Evolutionary conservation across 92 coral and sea anemone genomes (phyloP).

Genomic region (Epizoanthus illoricatus): DNA sequence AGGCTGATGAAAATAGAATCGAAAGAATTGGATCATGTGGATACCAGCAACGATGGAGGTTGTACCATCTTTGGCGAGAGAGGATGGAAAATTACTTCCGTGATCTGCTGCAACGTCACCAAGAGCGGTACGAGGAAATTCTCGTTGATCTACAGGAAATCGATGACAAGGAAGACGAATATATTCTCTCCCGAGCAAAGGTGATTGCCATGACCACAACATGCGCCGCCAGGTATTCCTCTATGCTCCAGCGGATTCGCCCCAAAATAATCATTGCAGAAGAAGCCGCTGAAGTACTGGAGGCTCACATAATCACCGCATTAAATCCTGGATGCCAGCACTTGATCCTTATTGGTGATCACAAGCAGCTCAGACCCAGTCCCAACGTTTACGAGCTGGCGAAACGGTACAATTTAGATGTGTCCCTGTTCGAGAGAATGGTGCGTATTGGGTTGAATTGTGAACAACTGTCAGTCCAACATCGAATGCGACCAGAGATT

Average conservation of each 20-base stretch:
- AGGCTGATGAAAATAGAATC: not conserved
- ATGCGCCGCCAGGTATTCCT: conserved; percentile 68
- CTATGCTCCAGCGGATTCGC: conserved; percentile 64
- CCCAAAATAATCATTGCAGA: conserved; percentile 84
- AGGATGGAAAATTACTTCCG: conserved; percentile 53
- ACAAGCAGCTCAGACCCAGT: conserved; percentile 90
- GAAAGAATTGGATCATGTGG: not conserved
- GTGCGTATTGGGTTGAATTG: conserved; percentile 64
- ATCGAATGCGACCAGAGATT: conserved; percentile 94
- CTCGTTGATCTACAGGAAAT: conserved; percentile 58
- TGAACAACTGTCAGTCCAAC: conserved; percentile 78
- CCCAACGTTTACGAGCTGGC: conserved; percentile 75
- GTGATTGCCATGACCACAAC: conserved; percentile 67
- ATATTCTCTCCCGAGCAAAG: conserved; percentile 36
- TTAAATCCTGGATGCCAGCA: conserved; percentile 78
- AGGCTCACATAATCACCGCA: conserved; percentile 87
- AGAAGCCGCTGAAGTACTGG: conserved; percentile 96
- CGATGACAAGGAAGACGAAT: conserved; percentile 45
- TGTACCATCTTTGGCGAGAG: conserved; percentile 79
- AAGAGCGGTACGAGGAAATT: conserved; percentile 58
- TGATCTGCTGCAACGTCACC: conserved; percentile 44
- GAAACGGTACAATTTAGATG: conserved; percentile 70
- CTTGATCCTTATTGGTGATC: conserved; percentile 91
- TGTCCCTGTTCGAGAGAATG: conserved; percentile 91
- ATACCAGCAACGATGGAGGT: conserved; percentile 61